phyloP scores from a whole-genome alignment of 2,888 invertebrate species.

The Creontiades dilutus region DNA sequence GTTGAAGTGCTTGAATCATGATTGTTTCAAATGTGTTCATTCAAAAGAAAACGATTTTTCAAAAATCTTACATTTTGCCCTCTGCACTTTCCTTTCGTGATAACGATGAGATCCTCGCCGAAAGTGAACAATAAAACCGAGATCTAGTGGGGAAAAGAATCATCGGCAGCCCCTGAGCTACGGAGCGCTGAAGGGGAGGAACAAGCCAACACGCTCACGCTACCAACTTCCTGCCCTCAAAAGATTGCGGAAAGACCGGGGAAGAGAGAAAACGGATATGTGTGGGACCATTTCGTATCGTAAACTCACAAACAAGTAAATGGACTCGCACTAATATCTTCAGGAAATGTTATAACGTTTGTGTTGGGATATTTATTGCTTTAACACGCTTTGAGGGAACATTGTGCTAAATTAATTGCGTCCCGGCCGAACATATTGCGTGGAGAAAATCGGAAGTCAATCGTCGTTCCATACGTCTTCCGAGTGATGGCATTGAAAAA shows the following conservation, averaged over 20 bases:
- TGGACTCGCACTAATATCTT: constrained; percentile 58
- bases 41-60: too few relatives aligned
- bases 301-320: constrained; percentile 54
- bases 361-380: constrained; percentile 16
- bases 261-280: constrained; percentile 43
- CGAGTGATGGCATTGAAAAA: too few relatives aligned
- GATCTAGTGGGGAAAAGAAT: constrained; percentile 8
- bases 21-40: too few relatives aligned
- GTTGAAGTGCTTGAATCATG: too few relatives aligned
- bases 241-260: constrained; percentile 32
- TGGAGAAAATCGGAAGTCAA: too few relatives aligned
- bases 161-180: background rate
- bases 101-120: too few relatives aligned
- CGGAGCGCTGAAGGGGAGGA: background rate
- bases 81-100: too few relatives aligned
- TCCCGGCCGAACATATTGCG: background rate
- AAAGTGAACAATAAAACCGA: background rate
- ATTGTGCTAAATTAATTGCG: background rate
- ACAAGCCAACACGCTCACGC: constrained; percentile 9
- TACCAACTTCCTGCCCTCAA: constrained; percentile 25
- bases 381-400: background rate
- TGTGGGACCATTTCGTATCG: constrained; percentile 27
- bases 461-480: too few relatives aligned
- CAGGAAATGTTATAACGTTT: constrained; percentile 49
- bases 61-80: too few relatives aligned